phyloP scores from a whole-genome alignment of 2,797 vertebrate genomes.

The Diceros bicornis region DNA sequence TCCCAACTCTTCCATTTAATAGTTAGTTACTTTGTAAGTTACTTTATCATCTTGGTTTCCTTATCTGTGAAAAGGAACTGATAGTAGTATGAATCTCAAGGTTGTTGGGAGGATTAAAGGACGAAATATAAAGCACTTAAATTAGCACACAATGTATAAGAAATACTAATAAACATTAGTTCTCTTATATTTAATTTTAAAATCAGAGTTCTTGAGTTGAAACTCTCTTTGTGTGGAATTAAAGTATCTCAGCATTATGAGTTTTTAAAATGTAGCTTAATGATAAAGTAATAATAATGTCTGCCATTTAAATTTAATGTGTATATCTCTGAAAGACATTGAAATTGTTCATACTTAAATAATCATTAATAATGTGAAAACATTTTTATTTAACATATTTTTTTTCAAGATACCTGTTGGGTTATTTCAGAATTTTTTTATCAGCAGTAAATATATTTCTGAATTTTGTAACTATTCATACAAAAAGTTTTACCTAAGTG shows the following conservation, averaged over 20 bases:
- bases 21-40: conserved; percentile 1
- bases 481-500: conserved; percentile 32
- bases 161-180: not conserved
- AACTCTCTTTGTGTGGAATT: not conserved
- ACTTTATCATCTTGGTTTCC: conserved; percentile 23
- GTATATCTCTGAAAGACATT: conserved; percentile 56
- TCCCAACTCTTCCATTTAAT: not conserved
- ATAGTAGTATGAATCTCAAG: not conserved
- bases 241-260: not conserved
- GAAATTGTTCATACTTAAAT: conserved; percentile 51
- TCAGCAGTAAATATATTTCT: conserved; percentile 37
- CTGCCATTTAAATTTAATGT: conserved; percentile 12
- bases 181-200: conserved; percentile 45
- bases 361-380: not conserved
- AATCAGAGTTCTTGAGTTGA: conserved; percentile 55
- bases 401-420: conserved; percentile 21
- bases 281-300: conserved; percentile 46
- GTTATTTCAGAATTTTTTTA: conserved; percentile 51
- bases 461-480: conserved; percentile 60
- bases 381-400: conserved; percentile 48
- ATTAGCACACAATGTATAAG: not conserved
- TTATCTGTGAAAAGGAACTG: not conserved
- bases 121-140: not conserved
- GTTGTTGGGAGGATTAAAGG: not conserved
- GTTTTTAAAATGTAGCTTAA: conserved; percentile 60